Evolutionary conservation across 2,888 invertebrate genomes (phyloP), one percentile per base, ranked within the genome.

Genomic region (Dasypogon diadema): DNA sequence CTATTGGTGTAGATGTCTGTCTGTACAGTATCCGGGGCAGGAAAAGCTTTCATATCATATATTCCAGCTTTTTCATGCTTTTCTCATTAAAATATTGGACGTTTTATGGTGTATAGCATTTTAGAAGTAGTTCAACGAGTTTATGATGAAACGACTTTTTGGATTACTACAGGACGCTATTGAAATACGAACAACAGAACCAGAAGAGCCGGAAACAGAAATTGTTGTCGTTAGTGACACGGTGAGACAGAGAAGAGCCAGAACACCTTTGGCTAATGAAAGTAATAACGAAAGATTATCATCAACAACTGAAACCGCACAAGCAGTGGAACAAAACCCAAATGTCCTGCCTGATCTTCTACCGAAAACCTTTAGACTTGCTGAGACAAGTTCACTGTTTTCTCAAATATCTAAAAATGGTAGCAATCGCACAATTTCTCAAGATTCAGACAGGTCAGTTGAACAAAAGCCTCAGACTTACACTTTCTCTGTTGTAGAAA

Each of bases 381-480:
- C 91, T 10, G 89, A 91, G 81, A 90, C 91, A 78, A 92, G 92
- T 83, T 88, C 89, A 46, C 87, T 92, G 10, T 92, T 92, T 83
- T 91, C 91, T 5, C 90, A 91, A 84, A 91, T 92, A 78, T 91
- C 91, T 0, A 86, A 88, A 22, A 88, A 90, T 81, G 60, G 75
- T 46, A 72, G 10, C 75, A 76, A 56, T 65, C 5, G 51, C 2
- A 65, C 65, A 37, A 21, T n/a, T 2, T n/a, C 56, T 80, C 37
- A 77, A 79, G 12, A 75, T 78, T 55, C 81, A 74, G 77, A 68
- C 68, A 79, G 10, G 79, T 81, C 55, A 85, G 84, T 80, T 85
- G 82, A 82, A 26, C 78, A 78, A 63, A 21, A 22, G 42, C 60
- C 42, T 70, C 78, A 77, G 21, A 14, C 16, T 6, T 56, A 82